phyloP scores from a whole-genome alignment of 1,140 invertebrate species.

The Leptopilina clavipes region DNA sequence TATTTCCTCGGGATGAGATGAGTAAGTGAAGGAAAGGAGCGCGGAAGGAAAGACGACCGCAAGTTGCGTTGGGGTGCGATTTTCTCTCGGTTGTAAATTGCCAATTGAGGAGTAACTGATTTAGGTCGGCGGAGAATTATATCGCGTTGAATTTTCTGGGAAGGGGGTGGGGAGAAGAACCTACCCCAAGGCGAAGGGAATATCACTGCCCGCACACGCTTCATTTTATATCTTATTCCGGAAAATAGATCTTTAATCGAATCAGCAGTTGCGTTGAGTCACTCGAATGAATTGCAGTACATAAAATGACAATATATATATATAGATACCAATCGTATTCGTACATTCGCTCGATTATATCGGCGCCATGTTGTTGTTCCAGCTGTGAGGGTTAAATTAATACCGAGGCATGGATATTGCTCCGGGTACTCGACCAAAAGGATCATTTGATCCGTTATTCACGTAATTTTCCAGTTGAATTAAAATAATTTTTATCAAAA shows the following conservation, averaged over 20 bases:
- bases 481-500: slow-evolving; percentile 14
- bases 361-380: slow-evolving; percentile 37
- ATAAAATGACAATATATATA: background rate
- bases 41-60: slow-evolving; percentile 39
- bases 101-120: slow-evolving; percentile 56
- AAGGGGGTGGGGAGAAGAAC: background rate
- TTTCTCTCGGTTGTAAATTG: slow-evolving; percentile 58
- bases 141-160: background rate
- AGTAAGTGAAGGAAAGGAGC: background rate
- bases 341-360: slow-evolving; percentile 9
- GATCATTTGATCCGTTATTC: slow-evolving; percentile 24
- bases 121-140: slow-evolving; percentile 43
- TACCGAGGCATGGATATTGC: slow-evolving; percentile 36
- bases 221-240: slow-evolving; percentile 40
- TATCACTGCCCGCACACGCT: slow-evolving; percentile 18
- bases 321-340: slow-evolving; percentile 27
- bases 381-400: slow-evolving; percentile 44
- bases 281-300: slow-evolving; percentile 10
- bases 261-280: slow-evolving; percentile 39
- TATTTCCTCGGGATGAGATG: background rate
- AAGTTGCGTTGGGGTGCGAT: slow-evolving; percentile 43
- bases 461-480: slow-evolving; percentile 18
- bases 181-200: slow-evolving; percentile 38
- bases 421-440: slow-evolving; percentile 34
- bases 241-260: slow-evolving; percentile 50